Evolutionary conservation across 2,113 vertebrate species (phyloP).

Genomic region (Pionites leucogaster): DNA sequence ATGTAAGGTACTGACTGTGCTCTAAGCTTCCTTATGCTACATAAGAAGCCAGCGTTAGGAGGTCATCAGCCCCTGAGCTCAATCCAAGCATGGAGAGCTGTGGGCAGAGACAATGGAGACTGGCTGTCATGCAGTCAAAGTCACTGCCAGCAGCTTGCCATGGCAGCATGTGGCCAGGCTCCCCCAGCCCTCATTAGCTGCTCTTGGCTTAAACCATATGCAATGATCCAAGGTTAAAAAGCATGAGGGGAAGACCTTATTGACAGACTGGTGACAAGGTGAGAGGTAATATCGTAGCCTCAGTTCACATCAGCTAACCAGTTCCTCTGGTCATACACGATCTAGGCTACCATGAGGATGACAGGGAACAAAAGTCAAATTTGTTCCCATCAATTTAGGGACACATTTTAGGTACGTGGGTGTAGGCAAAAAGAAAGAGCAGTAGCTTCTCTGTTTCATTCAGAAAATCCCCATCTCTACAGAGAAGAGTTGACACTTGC

Average conservation of each 20-base stretch:
- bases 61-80: background rate
- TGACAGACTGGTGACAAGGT: background rate
- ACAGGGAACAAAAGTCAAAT: background rate
- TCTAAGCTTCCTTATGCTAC: background rate
- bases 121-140: accelerated
- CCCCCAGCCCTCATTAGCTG: background rate
- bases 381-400: background rate
- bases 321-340: background rate
- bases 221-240: background rate
- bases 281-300: background rate
- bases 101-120: accelerated
- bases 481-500: background rate
- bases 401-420: background rate
- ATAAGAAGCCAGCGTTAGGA: background rate
- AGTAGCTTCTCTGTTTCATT: background rate
- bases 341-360: background rate
- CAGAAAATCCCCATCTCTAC: background rate
- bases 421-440: background rate
- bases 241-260: background rate
- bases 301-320: background rate
- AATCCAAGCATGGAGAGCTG: accelerated
- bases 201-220: background rate
- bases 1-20: background rate
- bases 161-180: background rate
- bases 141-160: background rate